Percentiles rank a stretch among this genome's conserved stretches.
Conservation (phyloP, 2,797 vertebrate genomes). For the Acanthopagrus latus region DNA sequence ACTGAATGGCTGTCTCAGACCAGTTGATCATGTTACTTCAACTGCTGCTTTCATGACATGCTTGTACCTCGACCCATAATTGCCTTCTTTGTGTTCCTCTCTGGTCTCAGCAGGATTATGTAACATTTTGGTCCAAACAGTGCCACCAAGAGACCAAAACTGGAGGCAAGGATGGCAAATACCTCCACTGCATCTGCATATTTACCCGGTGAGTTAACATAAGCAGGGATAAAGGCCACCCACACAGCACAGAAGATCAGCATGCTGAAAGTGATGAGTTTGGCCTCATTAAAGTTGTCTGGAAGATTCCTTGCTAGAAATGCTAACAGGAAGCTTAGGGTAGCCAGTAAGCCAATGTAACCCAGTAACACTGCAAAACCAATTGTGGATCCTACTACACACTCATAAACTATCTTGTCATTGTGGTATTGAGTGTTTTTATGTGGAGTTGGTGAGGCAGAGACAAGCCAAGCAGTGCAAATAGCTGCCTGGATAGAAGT, state of each 20-base stretch:
- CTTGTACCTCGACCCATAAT: constrained; percentile 59
- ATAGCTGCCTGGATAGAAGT: constrained; percentile 63
- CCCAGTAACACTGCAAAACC: constrained; percentile 70
- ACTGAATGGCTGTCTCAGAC: background rate
- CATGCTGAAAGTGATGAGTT: constrained; percentile 79
- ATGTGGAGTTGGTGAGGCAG: constrained; percentile 67
- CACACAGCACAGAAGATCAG: constrained; percentile 77
- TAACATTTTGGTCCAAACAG: constrained; percentile 67
- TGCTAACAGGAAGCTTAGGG: constrained; percentile 69
- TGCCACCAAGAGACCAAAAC: too few species aligned
- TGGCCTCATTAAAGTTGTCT: constrained; percentile 72
- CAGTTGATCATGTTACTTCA: background rate
- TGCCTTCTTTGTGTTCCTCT: constrained; percentile 76
- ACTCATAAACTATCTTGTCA: constrained; percentile 78
- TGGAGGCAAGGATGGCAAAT: too few species aligned
- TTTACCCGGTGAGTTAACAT: constrained; percentile 49
- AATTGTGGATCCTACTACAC: constrained; percentile 69
- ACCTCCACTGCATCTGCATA: too few species aligned
- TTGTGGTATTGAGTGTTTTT: constrained; percentile 75
- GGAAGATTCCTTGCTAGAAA: constrained; percentile 30
- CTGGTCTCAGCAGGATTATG: constrained; percentile 68
- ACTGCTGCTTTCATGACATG: background rate
- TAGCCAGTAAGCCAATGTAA: constrained; percentile 74
- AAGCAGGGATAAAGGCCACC: constrained; percentile 75
- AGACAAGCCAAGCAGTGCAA: constrained; percentile 67